Conservation (phyloP, 1,140 invertebrate species). For the Procambarus virginalis region DNA sequence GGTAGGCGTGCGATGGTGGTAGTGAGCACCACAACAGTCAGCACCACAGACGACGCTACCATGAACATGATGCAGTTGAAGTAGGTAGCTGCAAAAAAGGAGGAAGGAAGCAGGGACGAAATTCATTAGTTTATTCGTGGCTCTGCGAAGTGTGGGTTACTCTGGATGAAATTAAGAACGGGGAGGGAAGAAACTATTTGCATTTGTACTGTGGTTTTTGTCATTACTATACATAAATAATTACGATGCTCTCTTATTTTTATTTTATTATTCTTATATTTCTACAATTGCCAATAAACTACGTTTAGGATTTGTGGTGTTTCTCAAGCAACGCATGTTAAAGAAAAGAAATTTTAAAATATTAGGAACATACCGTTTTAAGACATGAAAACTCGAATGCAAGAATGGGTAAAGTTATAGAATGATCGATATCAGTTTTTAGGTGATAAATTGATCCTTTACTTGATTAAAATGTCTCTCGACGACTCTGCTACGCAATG, state of each 20-base stretch:
- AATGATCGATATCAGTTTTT: not conserved
- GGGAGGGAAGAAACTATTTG: too few species aligned
- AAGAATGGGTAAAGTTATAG: not conserved
- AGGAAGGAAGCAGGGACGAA: constrained; percentile 15
- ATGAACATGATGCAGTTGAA: constrained; percentile 99
- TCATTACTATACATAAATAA: not conserved
- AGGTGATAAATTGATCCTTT: not conserved
- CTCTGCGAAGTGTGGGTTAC: not conserved
- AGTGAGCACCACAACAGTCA: constrained; percentile 97
- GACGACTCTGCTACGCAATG: not conserved
- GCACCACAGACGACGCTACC: constrained; percentile 98
- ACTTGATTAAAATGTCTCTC: not conserved
- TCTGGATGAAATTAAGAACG: not conserved
- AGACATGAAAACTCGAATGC: not conserved
- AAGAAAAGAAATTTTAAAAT: not conserved
- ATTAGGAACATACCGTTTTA: not conserved
- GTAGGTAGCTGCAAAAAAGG: constrained; percentile 87
- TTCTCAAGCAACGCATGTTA: not conserved
- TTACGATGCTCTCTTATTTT: not conserved
- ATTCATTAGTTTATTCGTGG: not conserved
- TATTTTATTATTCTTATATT: not conserved
- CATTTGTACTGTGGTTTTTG: too few species aligned
- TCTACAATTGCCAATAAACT: not conserved
- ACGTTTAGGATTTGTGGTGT: not conserved
- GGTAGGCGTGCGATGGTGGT: constrained; percentile 97